Evolutionary conservation across 2,888 invertebrate genomes (phyloP).

Genomic region (Choristoneura rosaceana): DNA sequence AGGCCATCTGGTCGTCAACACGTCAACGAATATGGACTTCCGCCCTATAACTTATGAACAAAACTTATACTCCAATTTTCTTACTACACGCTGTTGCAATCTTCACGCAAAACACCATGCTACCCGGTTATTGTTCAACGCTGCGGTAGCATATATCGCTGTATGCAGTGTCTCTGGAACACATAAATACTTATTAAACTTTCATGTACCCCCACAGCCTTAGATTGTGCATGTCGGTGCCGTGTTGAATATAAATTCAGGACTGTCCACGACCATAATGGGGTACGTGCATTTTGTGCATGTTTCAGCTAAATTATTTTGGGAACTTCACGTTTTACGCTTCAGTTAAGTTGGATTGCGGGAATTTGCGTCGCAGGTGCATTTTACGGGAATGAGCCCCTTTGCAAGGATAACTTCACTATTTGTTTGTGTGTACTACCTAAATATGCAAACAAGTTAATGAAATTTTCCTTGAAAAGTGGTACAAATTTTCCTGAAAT

Average conservation of each 20-base stretch:
- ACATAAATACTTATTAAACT: conserved; percentile 29
- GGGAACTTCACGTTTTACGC: neutral
- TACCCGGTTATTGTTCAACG: conserved; percentile 2
- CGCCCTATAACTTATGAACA: no score
- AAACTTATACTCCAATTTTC: no score
- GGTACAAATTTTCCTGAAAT: no score
- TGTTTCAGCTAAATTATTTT: neutral
- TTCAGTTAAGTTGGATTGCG: neutral
- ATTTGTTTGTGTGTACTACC: neutral
- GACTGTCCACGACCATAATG: neutral
- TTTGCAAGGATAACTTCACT: neutral
- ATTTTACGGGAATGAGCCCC: neutral
- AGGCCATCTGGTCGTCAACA: no score
- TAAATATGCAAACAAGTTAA: no score
- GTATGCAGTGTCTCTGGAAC: conserved; percentile 19
- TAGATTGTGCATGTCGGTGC: conserved; percentile 25
- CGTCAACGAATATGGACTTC: no score
- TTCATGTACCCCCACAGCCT: conserved; percentile 21
- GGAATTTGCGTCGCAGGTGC: neutral
- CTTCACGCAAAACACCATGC: neutral
- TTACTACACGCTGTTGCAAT: no score
- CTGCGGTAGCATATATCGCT: conserved; percentile 23
- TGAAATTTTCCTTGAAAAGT: no score
- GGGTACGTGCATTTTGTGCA: conserved; percentile 4
- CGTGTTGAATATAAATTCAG: conserved; percentile 17